phyloP scores from a whole-genome alignment of 2,797 vertebrate genomes.

The Acropternis orthonyx region DNA sequence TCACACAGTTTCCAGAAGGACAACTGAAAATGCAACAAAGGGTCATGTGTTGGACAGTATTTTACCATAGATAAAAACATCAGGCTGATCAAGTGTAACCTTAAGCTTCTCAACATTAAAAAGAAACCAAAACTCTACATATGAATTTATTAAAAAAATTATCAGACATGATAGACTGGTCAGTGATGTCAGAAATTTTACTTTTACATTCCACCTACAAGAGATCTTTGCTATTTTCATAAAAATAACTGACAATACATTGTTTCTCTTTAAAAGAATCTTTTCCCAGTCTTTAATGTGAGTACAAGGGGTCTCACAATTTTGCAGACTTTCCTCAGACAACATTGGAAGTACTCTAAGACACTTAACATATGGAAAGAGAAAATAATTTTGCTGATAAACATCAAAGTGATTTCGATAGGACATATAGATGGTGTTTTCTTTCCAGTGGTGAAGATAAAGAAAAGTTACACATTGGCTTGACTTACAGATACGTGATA shows the following conservation, averaged over 20 bases:
- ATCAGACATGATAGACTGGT: neutral
- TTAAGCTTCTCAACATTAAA: neutral
- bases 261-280: neutral
- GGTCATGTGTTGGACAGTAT: neutral
- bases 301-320: neutral
- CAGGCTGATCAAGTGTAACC: neutral
- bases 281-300: neutral
- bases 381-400: neutral
- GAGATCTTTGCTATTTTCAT: neutral
- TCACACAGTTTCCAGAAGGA: neutral
- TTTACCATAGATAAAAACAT: neutral
- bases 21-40: neutral
- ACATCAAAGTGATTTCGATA: neutral
- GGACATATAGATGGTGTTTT: neutral
- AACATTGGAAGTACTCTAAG: neutral
- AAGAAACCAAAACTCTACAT: rapidly evolving
- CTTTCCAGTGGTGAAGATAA: neutral
- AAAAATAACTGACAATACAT: neutral
- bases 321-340: neutral
- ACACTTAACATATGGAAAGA: neutral
- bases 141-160: neutral
- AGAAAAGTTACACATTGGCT: neutral
- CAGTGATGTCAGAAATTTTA: neutral
- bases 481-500: neutral
- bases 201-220: neutral